Evolutionary conservation across 2,113 vertebrate species (phyloP), one percentile per base, ranked within the genome.

Genomic region (Eubucco bourcierii): DNA sequence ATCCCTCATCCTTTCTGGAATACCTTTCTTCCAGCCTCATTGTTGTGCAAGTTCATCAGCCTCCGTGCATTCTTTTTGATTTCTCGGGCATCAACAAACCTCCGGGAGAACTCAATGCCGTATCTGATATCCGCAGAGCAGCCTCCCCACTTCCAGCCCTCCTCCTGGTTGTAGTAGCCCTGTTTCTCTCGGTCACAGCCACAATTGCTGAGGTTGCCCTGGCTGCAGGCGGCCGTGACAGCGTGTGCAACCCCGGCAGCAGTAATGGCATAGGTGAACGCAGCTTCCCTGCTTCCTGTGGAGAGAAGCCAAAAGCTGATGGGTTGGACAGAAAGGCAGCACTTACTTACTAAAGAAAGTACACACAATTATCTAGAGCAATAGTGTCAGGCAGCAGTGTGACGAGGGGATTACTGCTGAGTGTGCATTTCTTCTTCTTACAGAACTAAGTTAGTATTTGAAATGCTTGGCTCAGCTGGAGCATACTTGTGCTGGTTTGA

Each of bases 41-140:
- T 99, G 98, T 99, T 99, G 98, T 99, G 99, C 79, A 99, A 98
- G 97, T 99, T 99, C 99, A 99, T 99, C 90, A 99, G 98, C 82
- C 99, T 98, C 34, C 99, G 97, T 12, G 99, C 98, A 33, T 99
- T 99, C 97, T 99, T 99, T 98, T 98, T 99, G 91, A 99, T 99
- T 98, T 99, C 99, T 2, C 99, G 98, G 68, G 99, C 99, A 29
- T 99, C 99, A 60, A 99, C 99, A 73, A 99, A 99, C 96, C 98
- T 98, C 59, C 98, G 98, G 71, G 99, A 99, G 98, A 99, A 99
- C 96, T 99, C 99, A 75, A 99, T 98, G 89, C 99, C 99, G 14
- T 99, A 99, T 97, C 98, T 99, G 94, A 99, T 98, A 72, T 99
- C 99, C 4, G 99, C 99, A 0, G 99, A 99, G 97, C 99, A 99